phyloP scores from a whole-genome alignment of 2,797 vertebrate species.

The Hydrolagus colliei region DNA sequence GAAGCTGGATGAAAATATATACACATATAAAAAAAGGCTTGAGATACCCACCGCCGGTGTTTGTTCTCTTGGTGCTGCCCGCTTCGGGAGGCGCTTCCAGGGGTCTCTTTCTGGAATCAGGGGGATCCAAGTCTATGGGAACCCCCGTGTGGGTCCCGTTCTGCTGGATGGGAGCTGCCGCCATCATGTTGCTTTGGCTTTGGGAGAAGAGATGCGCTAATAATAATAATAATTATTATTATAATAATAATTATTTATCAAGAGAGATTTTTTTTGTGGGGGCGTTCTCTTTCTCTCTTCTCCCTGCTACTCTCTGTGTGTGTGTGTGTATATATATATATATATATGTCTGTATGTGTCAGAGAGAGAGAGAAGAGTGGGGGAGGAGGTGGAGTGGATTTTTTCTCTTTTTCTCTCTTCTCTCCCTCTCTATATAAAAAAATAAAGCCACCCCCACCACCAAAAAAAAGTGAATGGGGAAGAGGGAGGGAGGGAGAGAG shows the following conservation, averaged over 20 bases:
- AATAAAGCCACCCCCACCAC: conserved; percentile 41
- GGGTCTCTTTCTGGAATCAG: conserved; percentile 67
- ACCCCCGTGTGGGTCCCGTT: conserved; percentile 67
- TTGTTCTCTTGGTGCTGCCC: conserved; percentile 70
- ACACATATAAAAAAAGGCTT: conserved; percentile 35
- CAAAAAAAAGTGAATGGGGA: conserved; percentile 40
- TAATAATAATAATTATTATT: not conserved
- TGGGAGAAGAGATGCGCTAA: not conserved
- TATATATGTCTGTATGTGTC: conserved; percentile 46
- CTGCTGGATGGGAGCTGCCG: conserved; percentile 69
- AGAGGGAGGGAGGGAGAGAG: conserved; percentile 40
- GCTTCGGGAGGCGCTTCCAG: conserved; percentile 66
- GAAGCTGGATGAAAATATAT: not conserved
- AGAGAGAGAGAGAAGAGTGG: conserved; percentile 42
- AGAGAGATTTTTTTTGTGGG: conserved; percentile 25
- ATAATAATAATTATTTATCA: too few relatives aligned
- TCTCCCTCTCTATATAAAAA: conserved; percentile 21
- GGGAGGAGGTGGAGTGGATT: conserved; percentile 38
- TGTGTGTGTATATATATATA: too few relatives aligned
- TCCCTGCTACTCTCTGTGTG: too few relatives aligned
- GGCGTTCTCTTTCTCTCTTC: not conserved
- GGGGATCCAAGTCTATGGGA: conserved; percentile 66
- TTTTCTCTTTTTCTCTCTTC: conserved; percentile 39
- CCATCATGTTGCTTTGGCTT: conserved; percentile 57
- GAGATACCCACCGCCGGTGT: conserved; percentile 64